Evolutionary conservation across 2,888 invertebrate species (phyloP).

Genomic region (Sinodicranocentrus sp.): DNA sequence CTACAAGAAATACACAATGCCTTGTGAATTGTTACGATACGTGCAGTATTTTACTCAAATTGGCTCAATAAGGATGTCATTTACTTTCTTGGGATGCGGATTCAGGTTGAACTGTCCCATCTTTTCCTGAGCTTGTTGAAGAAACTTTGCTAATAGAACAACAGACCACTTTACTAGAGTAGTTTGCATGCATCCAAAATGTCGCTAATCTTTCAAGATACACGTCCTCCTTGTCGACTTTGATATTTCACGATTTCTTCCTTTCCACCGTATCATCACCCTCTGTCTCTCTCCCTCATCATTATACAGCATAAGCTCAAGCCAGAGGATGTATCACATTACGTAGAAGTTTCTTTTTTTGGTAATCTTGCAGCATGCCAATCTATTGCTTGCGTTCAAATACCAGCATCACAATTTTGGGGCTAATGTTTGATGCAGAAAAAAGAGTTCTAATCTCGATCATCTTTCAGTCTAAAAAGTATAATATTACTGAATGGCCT

Average conservation of each 20-base stretch:
- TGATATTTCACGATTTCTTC: conserved; percentile 29
- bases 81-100: background rate
- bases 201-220: background rate
- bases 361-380: too few species aligned
- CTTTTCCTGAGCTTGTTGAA: background rate
- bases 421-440: conserved; percentile 44
- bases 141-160: background rate
- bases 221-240: background rate
- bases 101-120: conserved; percentile 13
- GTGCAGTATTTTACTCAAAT: conserved; percentile 4
- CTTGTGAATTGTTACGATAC: background rate
- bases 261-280: conserved; percentile 11
- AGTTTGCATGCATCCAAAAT: background rate
- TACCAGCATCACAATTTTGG: conserved; percentile 30
- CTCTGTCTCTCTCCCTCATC: conserved; percentile 18
- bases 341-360: conserved; percentile 5
- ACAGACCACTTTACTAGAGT: conserved; percentile 2
- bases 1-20: background rate
- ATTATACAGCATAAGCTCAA: conserved; percentile 1
- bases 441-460: conserved; percentile 45
- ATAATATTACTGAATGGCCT: conserved; percentile 31
- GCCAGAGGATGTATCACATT: conserved; percentile 25
- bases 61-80: conserved; percentile 15
- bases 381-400: too few species aligned
- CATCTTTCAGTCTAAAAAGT: conserved; percentile 29